These are phyloP conservation scores for cattle (Bos taurus) DNA, from an alignment of 2,113 vertebrate species.

Conservation along the genomic window DNA sequence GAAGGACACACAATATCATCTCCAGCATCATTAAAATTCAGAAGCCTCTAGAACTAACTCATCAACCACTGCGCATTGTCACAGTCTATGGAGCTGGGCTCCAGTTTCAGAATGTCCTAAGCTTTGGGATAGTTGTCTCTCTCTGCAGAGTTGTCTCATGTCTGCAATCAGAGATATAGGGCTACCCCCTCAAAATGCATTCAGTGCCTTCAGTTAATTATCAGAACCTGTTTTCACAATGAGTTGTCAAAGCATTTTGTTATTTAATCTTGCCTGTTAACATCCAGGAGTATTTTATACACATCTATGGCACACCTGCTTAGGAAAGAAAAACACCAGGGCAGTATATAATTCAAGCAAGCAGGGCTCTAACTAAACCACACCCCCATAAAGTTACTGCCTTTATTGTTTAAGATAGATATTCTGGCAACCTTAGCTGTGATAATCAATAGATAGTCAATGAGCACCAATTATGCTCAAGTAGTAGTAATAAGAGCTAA, in stretches of 20 bases:
- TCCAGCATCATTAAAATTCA: conserved; percentile 99
- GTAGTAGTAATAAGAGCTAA: conserved; percentile 50
- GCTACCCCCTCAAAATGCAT: neutral
- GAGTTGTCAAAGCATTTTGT: neutral
- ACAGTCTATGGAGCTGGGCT: conserved; percentile 79
- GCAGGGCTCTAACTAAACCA: neutral
- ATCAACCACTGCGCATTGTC: conserved; percentile 95
- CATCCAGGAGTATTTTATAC: neutral
- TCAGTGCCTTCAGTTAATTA: neutral
- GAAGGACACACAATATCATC: conserved; percentile 99
- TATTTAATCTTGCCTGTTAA: conserved; percentile 31
- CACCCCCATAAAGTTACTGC: neutral
- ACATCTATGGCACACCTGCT: neutral
- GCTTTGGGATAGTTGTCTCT: conserved; percentile 63
- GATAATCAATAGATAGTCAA: conserved; percentile 39
- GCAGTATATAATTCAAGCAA: neutral
- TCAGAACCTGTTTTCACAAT: neutral
- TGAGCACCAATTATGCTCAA: conserved; percentile 52
- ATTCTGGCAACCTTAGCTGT: neutral
- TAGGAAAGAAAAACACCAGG: conserved; percentile 5
- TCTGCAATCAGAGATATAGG: neutral
- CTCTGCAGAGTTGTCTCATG: neutral
- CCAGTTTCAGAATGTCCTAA: conserved; percentile 69
- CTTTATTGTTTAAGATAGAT: neutral
- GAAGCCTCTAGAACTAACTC: conserved; percentile 98